These are phyloP conservation scores for Dipodomys spectabilis DNA, from an alignment of 2,113 vertebrate species.

Conservation along the genomic window DNA sequence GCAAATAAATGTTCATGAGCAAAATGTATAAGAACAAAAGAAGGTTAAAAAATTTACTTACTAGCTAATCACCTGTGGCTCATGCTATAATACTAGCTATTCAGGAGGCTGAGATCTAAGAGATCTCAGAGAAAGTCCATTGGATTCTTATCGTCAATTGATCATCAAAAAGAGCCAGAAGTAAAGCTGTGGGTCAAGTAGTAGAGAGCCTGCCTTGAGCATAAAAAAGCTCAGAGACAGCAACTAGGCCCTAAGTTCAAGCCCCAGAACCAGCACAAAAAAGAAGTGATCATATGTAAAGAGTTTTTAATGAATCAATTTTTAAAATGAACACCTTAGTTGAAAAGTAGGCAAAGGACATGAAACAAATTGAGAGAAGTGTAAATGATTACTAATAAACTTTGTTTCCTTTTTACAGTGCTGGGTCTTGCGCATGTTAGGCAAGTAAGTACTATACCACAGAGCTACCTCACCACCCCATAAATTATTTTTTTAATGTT, in stretches of 20 bases:
- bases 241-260: too few relatives aligned
- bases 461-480: not conserved
- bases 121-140: too few relatives aligned
- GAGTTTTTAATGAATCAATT: constrained; percentile 33
- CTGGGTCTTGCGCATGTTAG: not conserved
- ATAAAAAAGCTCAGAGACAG: too few relatives aligned
- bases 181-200: too few relatives aligned
- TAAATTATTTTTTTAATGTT: constrained; percentile 42
- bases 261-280: too few relatives aligned
- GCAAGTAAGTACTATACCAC: not conserved
- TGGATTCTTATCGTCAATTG: too few relatives aligned
- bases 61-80: too few relatives aligned
- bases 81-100: too few relatives aligned
- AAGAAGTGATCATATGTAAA: constrained; percentile 9
- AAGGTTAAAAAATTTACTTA: constrained; percentile 19
- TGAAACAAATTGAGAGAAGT: constrained; percentile 46
- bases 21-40: constrained; percentile 15
- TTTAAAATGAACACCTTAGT: constrained; percentile 37
- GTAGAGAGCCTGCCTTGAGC: too few relatives aligned
- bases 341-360: constrained; percentile 43
- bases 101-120: too few relatives aligned
- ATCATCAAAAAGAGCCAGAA: too few relatives aligned
- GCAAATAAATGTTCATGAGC: not conserved
- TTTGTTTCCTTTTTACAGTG: not conserved
- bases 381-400: constrained; percentile 16